Base-by-base conservation (phyloP, 2,113 vertebrate genomes). In the Syngnathoides biaculeatus region DNA sequence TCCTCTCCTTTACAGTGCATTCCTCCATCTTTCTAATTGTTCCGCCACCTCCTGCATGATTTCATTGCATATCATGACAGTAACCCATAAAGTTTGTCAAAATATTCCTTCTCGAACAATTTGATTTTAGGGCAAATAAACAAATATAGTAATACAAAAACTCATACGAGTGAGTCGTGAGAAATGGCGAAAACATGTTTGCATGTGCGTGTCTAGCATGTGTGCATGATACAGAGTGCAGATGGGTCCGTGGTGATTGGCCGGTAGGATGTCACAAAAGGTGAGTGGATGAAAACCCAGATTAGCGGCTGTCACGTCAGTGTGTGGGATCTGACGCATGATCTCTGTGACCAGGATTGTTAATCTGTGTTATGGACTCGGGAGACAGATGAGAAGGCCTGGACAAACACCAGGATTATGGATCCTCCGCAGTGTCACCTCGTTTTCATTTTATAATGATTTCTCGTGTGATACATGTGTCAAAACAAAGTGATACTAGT, bases 301-400 rank as follows among this genome's bases (percentile, higher is more conserved):
- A 6, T 57, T 57, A 57, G 26, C 55, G 13, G 8, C 26, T 57
- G 6, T 57, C 55, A 30, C 55, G 55, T 35, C 55, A 57, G 13
- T 8, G 26, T 8, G 55, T 22, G 2, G 52, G 52, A 55, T 55
- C 11, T 55, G 55, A 2, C 19, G 26, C 52, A 57, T 27, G 15
- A 57, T 17, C 55, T 57, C 26, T 8, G 26, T 57, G 26, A 30
- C 26, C 26, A 8, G 55, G 26, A 6, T 57, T 27, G 55, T 57
- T 57, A 57, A 57, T 57, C 55, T 57, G 55, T 57, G 55, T 57
- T 57, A 57, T 30, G 14, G 13, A 57, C 26, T 57, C 55, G 30
- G 26, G 55, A 19, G 55, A 57, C 55, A 57, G 55, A 57, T 30
- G 55, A 57, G 14, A 57, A 57, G 2, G 26, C 55, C 55, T 8